Evolutionary conservation across 2,797 vertebrate species (phyloP).

Genomic region (Aldrovandia affinis): DNA sequence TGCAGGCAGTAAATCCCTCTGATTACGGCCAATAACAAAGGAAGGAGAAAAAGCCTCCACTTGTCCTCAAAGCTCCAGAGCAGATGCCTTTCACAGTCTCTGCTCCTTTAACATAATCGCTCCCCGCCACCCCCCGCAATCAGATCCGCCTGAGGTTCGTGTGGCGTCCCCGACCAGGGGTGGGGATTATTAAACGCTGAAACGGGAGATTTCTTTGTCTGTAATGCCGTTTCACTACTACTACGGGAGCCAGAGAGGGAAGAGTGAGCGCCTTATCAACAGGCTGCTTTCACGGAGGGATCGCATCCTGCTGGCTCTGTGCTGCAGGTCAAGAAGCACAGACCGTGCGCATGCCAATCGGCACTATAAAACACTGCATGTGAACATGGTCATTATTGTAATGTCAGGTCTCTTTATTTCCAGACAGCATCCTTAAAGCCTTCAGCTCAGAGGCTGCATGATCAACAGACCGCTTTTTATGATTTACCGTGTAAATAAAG

Average conservation of each 20-base stretch:
- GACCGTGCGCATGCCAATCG: neutral
- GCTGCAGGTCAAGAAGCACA: neutral
- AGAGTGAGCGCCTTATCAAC: neutral
- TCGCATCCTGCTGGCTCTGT: neutral
- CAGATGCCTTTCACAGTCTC: neutral
- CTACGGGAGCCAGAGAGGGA: neutral
- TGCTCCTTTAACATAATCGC: neutral
- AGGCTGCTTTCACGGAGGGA: neutral
- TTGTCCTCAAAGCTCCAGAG: conserved; percentile 17
- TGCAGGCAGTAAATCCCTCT: neutral
- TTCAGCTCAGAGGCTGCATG: neutral
- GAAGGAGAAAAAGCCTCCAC: neutral
- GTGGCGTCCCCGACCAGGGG: neutral
- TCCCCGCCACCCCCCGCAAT: neutral
- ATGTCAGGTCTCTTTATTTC: neutral
- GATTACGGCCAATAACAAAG: neutral
- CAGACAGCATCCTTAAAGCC: neutral
- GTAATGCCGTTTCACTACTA: neutral
- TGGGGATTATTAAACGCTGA: neutral
- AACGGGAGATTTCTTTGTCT: conserved; percentile 7
- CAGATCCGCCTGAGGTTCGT: neutral
- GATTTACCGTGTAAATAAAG: too few relatives aligned
- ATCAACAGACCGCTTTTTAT: neutral
- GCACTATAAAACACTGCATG: neutral
- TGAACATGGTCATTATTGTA: neutral